A percentile compares a stretch with the other conserved stretches of the same genome.
Evolutionary conservation across 2,888 invertebrate genomes (phyloP).

Genomic region (Polylopha cassiicola): DNA sequence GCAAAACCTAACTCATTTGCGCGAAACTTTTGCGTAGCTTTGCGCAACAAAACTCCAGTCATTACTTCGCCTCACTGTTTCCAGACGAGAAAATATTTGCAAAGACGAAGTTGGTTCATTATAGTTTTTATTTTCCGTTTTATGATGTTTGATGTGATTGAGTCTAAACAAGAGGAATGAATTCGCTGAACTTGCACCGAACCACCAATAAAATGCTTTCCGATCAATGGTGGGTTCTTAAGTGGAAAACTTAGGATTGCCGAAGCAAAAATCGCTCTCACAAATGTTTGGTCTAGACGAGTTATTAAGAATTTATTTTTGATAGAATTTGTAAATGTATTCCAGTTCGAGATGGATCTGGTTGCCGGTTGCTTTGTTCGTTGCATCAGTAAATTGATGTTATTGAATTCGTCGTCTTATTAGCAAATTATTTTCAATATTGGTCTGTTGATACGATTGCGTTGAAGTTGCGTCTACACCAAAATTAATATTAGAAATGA

Average conservation of each 20-base stretch:
- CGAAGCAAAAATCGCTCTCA: conserved; percentile 51
- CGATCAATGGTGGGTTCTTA: conserved; percentile 51
- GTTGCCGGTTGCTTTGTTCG: conserved; percentile 10
- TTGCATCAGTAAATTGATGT: conserved; percentile 8
- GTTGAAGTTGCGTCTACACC: too few species aligned
- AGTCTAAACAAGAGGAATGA: conserved; percentile 62
- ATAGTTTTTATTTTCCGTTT: conserved; percentile 65
- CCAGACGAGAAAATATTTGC: conserved; percentile 63
- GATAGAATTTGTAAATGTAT: conserved; percentile 54
- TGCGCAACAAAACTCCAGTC: conserved; percentile 34
- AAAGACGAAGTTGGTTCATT: conserved; percentile 60
- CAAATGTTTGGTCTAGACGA: conserved; percentile 68
- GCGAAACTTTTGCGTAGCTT: conserved; percentile 34
- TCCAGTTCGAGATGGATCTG: conserved; percentile 29
- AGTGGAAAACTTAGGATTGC: conserved; percentile 62
- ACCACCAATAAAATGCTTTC: conserved; percentile 55
- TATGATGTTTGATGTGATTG: conserved; percentile 62
- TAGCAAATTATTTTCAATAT: too few species aligned
- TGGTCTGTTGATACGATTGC: too few species aligned
- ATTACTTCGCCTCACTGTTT: conserved; percentile 39
- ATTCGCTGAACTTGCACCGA: conserved; percentile 39
- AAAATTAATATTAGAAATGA: too few species aligned
- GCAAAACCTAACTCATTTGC: conserved; percentile 35
- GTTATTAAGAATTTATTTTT: conserved; percentile 67
- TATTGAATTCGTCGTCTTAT: conserved; percentile 13